These are phyloP conservation scores for Zaprionus lachaisei DNA, from an alignment of 1,140 invertebrate genomes.

Conservation along the genomic window DNA sequence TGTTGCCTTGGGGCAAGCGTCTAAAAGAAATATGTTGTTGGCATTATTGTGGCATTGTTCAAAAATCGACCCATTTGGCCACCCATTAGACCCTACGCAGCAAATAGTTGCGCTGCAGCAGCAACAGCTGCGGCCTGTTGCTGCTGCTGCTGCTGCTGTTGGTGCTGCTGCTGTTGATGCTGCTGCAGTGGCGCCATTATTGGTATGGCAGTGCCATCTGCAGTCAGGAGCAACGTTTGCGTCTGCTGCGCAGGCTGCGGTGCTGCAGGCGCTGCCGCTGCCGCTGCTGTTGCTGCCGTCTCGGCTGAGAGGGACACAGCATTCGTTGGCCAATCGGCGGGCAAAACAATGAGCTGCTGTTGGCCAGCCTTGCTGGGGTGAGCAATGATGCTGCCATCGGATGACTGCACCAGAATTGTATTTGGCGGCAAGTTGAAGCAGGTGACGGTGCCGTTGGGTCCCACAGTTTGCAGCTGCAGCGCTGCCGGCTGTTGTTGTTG, in stretches of 20 bases:
- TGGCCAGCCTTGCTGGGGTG: constrained; percentile 76
- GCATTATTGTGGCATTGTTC: constrained; percentile 82
- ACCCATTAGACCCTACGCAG: constrained; percentile 83
- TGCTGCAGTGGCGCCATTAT: constrained; percentile 51
- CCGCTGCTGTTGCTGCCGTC: constrained; percentile 34
- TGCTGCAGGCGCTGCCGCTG: constrained; percentile 19
- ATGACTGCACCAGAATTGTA: constrained; percentile 74
- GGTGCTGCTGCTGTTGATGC: constrained; percentile 32
- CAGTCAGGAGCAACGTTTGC: constrained; percentile 69
- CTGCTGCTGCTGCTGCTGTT: constrained; percentile 64
- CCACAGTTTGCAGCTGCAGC: constrained; percentile 75
- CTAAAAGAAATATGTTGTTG: constrained; percentile 82
- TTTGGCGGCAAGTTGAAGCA: constrained; percentile 79
- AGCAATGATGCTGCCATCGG: constrained; percentile 75
- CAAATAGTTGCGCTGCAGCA: constrained; percentile 72
- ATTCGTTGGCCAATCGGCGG: constrained; percentile 56
- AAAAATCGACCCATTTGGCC: constrained; percentile 84
- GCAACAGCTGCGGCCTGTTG: constrained; percentile 71
- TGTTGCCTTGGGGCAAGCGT: constrained; percentile 45
- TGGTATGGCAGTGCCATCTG: constrained; percentile 78
- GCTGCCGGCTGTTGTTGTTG: constrained; percentile 49
- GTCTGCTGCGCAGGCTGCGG: constrained; percentile 60
- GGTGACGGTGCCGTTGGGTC: constrained; percentile 76
- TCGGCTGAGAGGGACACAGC: constrained; percentile 28
- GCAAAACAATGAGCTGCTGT: constrained; percentile 74